These are phyloP conservation scores for Trichogramma dendrolimi DNA, from an alignment of 2,888 invertebrate species.

Conservation along the genomic window DNA sequence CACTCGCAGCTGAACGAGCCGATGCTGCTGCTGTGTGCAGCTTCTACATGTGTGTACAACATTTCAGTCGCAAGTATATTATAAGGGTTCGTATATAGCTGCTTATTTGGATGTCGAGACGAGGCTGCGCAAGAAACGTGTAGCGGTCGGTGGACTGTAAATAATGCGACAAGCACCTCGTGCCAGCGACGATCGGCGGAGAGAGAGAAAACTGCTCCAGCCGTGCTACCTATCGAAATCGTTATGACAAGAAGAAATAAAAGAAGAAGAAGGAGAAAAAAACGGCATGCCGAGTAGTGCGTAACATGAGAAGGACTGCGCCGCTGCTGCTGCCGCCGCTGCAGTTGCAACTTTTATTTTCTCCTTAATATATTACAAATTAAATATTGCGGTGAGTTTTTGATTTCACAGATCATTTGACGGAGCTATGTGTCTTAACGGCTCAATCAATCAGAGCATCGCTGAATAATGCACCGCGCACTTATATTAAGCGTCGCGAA, in stretches of 20 bases:
- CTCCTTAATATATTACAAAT: neutral
- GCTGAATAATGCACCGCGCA: neutral
- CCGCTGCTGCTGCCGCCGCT: constrained; percentile 20
- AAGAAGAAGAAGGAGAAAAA: constrained; percentile 5
- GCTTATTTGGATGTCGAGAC: too few species aligned
- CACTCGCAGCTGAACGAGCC: too few species aligned
- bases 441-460: constrained; percentile 30
- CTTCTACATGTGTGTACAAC: too few species aligned
- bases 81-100: too few species aligned
- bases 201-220: neutral
- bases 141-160: constrained; percentile 19
- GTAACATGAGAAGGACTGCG: constrained; percentile 15
- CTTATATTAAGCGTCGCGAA: constrained; percentile 2
- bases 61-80: too few species aligned
- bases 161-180: constrained; percentile 12
- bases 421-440: constrained; percentile 16
- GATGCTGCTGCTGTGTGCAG: too few species aligned
- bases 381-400: neutral
- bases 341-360: neutral
- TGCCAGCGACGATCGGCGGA: neutral
- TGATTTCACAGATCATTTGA: constrained; percentile 28
- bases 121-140: constrained; percentile 1
- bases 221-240: too few species aligned
- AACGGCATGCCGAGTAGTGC: constrained; percentile 10
- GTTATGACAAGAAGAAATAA: constrained; percentile 6